Conservation (phyloP, 2,888 invertebrate genomes). For the Harmothoe impar region DNA sequence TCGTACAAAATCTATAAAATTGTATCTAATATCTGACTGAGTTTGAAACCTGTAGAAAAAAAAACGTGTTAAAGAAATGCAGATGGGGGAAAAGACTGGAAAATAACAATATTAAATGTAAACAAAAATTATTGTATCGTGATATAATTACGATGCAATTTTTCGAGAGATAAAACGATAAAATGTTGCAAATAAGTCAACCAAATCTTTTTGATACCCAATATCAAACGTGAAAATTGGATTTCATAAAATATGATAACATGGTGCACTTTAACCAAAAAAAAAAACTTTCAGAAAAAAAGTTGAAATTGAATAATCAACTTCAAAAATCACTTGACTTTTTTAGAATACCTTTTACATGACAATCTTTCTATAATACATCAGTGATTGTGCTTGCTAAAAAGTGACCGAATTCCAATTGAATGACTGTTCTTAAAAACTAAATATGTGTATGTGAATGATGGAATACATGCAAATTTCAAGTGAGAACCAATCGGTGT, state of each 20-base stretch:
- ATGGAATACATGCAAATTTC: constrained; percentile 18
- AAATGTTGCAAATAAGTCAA: too few species aligned
- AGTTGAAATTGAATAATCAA: background rate
- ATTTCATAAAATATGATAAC: too few species aligned
- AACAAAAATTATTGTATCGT: too few species aligned
- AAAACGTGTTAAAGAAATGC: background rate
- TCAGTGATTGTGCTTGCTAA: background rate
- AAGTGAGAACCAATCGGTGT: background rate
- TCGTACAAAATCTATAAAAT: background rate
- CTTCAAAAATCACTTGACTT: background rate
- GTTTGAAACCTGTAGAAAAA: background rate
- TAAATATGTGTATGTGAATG: background rate
- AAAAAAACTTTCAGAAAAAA: background rate
- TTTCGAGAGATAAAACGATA: too few species aligned
- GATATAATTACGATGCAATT: too few species aligned
- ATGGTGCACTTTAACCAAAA: too few species aligned
- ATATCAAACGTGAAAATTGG: too few species aligned
- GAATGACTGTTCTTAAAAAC: constrained; percentile 12
- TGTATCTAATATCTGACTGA: background rate
- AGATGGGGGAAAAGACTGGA: background rate
- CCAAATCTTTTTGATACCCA: too few species aligned
- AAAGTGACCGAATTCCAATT: background rate
- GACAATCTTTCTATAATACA: background rate
- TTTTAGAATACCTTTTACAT: too few species aligned
- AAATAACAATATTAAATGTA: background rate